These are phyloP conservation scores for Ascaphus truei DNA, from an alignment of 2,113 vertebrate genomes.

Conservation along the genomic window DNA sequence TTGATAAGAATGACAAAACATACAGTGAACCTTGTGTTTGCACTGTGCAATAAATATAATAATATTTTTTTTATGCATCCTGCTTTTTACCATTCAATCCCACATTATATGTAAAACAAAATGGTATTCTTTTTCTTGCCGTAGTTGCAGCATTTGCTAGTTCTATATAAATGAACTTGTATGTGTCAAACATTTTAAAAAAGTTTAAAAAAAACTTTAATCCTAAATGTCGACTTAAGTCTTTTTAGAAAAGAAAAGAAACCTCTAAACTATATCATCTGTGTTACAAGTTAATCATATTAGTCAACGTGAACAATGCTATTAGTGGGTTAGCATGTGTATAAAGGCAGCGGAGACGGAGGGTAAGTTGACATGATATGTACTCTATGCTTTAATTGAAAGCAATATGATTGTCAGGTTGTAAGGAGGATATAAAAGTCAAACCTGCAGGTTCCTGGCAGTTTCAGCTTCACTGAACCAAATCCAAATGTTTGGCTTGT, in stretches of 20 bases:
- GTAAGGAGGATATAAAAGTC: constrained; percentile 25
- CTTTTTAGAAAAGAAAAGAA: neutral
- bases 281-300: neutral
- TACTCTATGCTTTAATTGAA: neutral
- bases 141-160: too few relatives aligned
- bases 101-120: too few relatives aligned
- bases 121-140: too few relatives aligned
- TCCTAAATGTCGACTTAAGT: neutral
- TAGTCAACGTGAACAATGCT: neutral
- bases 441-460: constrained; percentile 35
- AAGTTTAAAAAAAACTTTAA: neutral
- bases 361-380: neutral
- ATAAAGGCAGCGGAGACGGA: neutral
- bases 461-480: constrained; percentile 41
- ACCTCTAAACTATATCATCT: neutral
- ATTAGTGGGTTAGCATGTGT: too few relatives aligned
- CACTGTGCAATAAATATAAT: too few relatives aligned
- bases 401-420: constrained; percentile 16
- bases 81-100: too few relatives aligned
- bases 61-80: too few relatives aligned
- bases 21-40: too few relatives aligned
- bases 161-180: neutral
- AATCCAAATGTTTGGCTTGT: constrained; percentile 40
- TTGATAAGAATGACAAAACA: too few relatives aligned
- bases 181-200: neutral